A percentile compares a stretch with the other conserved stretches of the same genome.
These are phyloP conservation scores for Ramphastos sulfuratus DNA, from an alignment of 2,113 vertebrate genomes.

Conservation along the genomic window DNA sequence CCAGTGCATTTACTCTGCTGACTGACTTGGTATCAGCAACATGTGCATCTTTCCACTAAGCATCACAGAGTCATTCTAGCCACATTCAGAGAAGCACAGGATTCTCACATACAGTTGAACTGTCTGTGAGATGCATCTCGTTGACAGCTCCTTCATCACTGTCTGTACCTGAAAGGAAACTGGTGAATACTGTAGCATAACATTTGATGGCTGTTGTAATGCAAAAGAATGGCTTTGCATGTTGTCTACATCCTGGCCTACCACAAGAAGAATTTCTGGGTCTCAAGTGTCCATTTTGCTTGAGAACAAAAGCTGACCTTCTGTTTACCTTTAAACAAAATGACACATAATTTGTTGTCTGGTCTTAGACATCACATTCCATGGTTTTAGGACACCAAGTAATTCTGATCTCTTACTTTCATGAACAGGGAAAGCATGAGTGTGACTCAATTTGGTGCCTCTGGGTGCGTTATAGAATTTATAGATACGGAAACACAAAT, in stretches of 20 bases:
- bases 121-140: background rate
- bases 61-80: background rate
- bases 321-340: background rate
- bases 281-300: background rate
- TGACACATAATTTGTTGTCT: background rate
- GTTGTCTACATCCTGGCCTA: background rate
- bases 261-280: background rate
- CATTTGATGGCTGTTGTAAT: background rate
- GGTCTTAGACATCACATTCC: background rate
- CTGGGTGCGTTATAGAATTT: conserved; percentile 28
- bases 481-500: conserved; percentile 39
- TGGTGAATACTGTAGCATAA: background rate
- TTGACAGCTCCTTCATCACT: background rate
- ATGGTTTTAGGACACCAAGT: background rate
- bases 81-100: fast-evolving
- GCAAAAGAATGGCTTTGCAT: background rate
- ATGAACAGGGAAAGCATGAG: background rate
- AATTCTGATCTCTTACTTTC: background rate
- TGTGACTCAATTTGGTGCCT: background rate
- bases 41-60: background rate
- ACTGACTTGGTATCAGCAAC: background rate
- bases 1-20: background rate
- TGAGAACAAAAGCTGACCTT: background rate
- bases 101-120: background rate
- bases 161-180: background rate